Percentiles rank a stretch among this genome's conserved stretches.
Conservation (phyloP, 2,888 invertebrate species). For the Chalcis sispes region DNA sequence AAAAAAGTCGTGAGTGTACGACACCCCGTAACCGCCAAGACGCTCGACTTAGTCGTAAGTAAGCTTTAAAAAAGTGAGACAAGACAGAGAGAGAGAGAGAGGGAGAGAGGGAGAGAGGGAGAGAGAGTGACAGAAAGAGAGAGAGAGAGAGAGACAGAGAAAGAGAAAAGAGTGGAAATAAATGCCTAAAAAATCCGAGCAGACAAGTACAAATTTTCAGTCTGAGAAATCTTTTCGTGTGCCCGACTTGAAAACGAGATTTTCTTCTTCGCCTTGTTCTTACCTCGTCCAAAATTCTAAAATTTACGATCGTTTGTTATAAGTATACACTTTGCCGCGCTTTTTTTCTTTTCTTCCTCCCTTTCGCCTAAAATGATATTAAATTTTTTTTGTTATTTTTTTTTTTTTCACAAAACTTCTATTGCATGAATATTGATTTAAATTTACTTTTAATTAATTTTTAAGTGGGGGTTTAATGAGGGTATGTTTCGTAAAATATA, state of each 20-base stretch:
- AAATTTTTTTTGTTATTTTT: neutral
- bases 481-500: too few relatives aligned
- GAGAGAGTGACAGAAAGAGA: constrained; percentile 29
- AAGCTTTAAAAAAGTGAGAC: constrained; percentile 45
- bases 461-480: too few relatives aligned
- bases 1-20: neutral
- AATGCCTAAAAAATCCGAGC: constrained; percentile 37
- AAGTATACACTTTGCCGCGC: neutral
- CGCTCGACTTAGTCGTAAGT: constrained; percentile 49
- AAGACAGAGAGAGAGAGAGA: too few relatives aligned
- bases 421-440: too few relatives aligned
- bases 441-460: too few relatives aligned
- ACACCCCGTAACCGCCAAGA: neutral
- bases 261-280: neutral
- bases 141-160: constrained; percentile 7
- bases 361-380: too few relatives aligned
- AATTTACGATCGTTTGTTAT: constrained; percentile 33
- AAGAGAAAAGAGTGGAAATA: constrained; percentile 25
- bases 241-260: neutral
- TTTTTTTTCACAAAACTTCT: too few relatives aligned
- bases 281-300: constrained; percentile 3
- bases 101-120: constrained; percentile 16
- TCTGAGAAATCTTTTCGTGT: constrained; percentile 32
- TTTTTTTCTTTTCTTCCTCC: neutral
- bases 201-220: constrained; percentile 53